Evolutionary conservation across 2,888 invertebrate species (phyloP).

Genomic region (Subacronicta megacephala): DNA sequence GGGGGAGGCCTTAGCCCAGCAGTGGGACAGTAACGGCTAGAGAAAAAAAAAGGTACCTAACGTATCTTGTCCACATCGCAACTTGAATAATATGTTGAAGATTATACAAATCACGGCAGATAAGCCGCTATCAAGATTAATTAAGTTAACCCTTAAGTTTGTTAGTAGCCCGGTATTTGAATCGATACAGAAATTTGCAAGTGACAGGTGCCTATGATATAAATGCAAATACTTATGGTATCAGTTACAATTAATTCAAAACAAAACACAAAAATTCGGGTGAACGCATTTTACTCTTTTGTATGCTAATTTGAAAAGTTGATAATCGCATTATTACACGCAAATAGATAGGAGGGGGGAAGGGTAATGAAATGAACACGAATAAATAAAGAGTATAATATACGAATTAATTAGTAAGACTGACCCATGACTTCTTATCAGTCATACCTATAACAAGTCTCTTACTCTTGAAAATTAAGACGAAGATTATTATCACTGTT

Average conservation of each 20-base stretch:
- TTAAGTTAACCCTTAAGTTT: too few species aligned
- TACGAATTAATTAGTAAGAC: conserved; percentile 25
- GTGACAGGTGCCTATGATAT: too few species aligned
- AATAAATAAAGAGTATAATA: not conserved
- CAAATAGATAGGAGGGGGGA: not conserved
- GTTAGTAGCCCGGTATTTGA: too few species aligned
- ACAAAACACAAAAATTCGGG: conserved; percentile 9
- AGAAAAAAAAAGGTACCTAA: too few species aligned
- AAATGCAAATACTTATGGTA: conserved; percentile 10
- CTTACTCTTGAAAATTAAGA: conserved; percentile 14
- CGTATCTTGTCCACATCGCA: too few species aligned
- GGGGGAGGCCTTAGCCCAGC: too few species aligned
- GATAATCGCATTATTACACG: not conserved
- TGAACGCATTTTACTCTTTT: conserved; percentile 38
- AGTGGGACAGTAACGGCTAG: too few species aligned
- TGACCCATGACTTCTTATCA: conserved; percentile 58
- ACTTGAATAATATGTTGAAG: not conserved
- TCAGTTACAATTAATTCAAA: conserved; percentile 10
- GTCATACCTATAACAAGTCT: not conserved
- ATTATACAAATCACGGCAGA: conserved; percentile 22
- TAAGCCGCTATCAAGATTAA: conserved; percentile 25
- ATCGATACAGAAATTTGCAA: not conserved
- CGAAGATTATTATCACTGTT: conserved; percentile 9
- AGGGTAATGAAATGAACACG: not conserved
- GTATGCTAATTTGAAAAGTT: conserved; percentile 33